Conservation (phyloP, 1,140 invertebrate genomes). For the Macrosteles quadrilineatus region DNA sequence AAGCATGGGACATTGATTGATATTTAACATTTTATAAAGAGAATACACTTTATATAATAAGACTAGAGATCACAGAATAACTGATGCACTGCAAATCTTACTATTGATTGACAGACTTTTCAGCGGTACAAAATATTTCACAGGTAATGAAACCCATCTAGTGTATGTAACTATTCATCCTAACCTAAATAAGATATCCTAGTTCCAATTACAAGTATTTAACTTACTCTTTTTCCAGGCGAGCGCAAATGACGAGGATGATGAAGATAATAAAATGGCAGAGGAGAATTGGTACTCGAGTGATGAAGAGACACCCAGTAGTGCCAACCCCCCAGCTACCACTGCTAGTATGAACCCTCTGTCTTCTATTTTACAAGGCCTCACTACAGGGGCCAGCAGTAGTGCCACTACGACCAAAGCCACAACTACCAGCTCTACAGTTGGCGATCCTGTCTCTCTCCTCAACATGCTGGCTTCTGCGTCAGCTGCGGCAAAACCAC, state of each 20-base stretch:
- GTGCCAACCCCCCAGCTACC: background rate
- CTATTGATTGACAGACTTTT: too few species aligned
- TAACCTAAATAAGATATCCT: too few species aligned
- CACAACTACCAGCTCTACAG: slow-evolving; percentile 8
- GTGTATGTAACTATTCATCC: too few species aligned
- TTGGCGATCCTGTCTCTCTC: background rate
- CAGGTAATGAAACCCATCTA: too few species aligned
- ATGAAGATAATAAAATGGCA: slow-evolving; percentile 54
- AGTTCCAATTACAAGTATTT: too few species aligned
- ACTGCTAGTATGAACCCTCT: background rate
- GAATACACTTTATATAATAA: too few species aligned
- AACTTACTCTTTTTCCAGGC: slow-evolving; percentile 9
- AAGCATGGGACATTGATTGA: too few species aligned
- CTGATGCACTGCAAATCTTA: too few species aligned
- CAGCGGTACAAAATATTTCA: too few species aligned
- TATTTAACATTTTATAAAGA: too few species aligned
- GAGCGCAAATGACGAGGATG: slow-evolving; percentile 50
- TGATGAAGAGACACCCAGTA: slow-evolving; percentile 59
- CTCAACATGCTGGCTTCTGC: background rate
- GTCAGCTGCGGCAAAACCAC: background rate
- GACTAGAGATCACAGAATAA: too few species aligned
- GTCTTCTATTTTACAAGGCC: slow-evolving; percentile 9
- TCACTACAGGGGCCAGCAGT: background rate
- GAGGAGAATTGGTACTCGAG: slow-evolving; percentile 78
- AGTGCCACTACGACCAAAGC: background rate